Percentiles rank a stretch among this genome's conserved stretches.
phyloP scores from a whole-genome alignment of 2,888 invertebrate genomes.

The Ametastegia equiseti region DNA sequence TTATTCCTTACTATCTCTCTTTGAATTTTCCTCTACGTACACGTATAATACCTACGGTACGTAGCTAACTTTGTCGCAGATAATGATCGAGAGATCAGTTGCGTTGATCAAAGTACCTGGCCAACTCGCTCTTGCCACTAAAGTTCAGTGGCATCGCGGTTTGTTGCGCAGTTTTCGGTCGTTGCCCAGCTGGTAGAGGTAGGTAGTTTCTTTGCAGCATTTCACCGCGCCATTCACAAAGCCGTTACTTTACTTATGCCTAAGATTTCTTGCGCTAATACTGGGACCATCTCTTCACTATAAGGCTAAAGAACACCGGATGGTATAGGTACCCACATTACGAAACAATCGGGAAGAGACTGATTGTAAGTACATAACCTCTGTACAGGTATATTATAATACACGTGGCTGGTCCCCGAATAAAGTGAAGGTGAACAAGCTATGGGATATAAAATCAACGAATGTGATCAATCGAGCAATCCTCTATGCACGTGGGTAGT shows the following conservation, averaged over 20 bases:
- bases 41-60: background rate
- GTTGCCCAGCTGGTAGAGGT: background rate
- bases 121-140: background rate
- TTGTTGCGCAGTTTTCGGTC: slow-evolving; percentile 5
- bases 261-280: background rate
- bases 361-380: no score
- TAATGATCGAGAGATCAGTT: background rate
- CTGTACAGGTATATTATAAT: no score
- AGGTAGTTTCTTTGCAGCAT: background rate
- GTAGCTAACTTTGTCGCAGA: no score
- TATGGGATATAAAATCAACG: background rate
- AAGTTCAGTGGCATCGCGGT: slow-evolving; percentile 26
- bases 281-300: background rate
- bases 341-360: background rate
- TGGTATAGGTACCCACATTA: background rate
- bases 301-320: no score
- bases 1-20: background rate
- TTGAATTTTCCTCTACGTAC: background rate
- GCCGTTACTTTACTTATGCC: background rate
- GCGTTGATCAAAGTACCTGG: background rate
- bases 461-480: background rate
- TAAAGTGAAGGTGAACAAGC: slow-evolving; percentile 29
- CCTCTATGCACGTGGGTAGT: background rate
- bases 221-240: background rate
- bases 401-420: background rate